Conservation (phyloP, 2,797 vertebrate species). For the Salmo trutta region DNA sequence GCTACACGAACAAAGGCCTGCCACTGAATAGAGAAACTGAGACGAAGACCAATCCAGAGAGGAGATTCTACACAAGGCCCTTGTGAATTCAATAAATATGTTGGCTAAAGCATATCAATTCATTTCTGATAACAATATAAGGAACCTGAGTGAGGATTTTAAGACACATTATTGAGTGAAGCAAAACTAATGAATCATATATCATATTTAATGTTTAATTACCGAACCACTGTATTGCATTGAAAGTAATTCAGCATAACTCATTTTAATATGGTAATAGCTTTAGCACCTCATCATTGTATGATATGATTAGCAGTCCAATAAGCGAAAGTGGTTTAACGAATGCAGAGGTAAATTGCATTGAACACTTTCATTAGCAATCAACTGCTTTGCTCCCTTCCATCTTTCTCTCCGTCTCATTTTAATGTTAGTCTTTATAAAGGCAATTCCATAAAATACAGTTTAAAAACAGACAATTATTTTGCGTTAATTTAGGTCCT, state of each 20-base stretch:
- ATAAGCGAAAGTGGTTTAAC: too few relatives aligned
- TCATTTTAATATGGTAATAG: too few relatives aligned
- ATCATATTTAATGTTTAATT: neutral
- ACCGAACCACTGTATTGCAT: neutral
- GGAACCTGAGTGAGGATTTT: neutral
- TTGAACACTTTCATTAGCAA: neutral
- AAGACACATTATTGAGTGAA: neutral
- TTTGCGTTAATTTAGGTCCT: neutral
- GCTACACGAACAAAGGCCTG: neutral
- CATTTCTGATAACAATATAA: neutral
- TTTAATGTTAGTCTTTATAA: neutral
- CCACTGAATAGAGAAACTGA: neutral
- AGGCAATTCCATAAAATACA: neutral
- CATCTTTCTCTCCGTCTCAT: neutral
- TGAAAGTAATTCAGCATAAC: neutral
- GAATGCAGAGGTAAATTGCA: neutral
- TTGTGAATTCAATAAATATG: neutral
- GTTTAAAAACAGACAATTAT: neutral
- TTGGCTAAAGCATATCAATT: neutral
- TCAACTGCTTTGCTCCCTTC: neutral
- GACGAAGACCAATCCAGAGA: neutral
- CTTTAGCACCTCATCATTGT: too few relatives aligned
- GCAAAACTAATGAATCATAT: neutral
- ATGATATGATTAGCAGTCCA: too few relatives aligned
- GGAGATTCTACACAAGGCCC: neutral